Evolutionary conservation across 2,113 vertebrate genomes (phyloP), one percentile per base, ranked within the genome.

Genomic region (Malaclemys terrapin): DNA sequence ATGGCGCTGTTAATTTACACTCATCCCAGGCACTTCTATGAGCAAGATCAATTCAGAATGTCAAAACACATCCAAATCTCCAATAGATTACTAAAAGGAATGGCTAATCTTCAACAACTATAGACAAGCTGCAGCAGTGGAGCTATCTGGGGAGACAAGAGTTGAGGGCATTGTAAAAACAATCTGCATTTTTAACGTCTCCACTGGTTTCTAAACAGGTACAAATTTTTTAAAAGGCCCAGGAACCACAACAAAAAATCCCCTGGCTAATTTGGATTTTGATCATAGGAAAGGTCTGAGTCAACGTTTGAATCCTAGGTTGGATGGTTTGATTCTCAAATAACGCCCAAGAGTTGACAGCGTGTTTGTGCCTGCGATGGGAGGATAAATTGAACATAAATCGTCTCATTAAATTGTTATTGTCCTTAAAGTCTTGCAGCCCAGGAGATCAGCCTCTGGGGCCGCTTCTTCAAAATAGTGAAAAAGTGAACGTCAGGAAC

Each of bases 1-100:
- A 91, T 97, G 97, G 96, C 86, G 91, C 90, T 96, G 38, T 94
- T 87, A 96, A 93, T 92, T 91, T 79, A 94, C 89, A 93, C 86
- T 89, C 56, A 20, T 0, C 9, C 3, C 49, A 5, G 4, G 0
- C 2, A 19, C 52, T 31, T 8, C 27, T 9, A 1, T 3, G 1
- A 75, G 9, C 38, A 4, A 52, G n/a, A 54, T 27, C n/a, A 89
- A 82, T 45, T 54, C 13, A 31, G 52, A 52, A 65, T 85, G 80
- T 8, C 56, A 52, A 59, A 45, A 80, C 50, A 9, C 9, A 31
- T 80, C 22, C n/a, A 72, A 88, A 6, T 2, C 35, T 84, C 31
- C n/a, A 72, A 65, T 56, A 59, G 53, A 19, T 87, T 52, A 20
- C 6, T 13, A 53, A 79, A 29, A 25, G 10, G 80, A 78, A 17